A percentile compares a stretch with the other conserved stretches of the same genome.
phyloP scores from a whole-genome alignment of 2,888 invertebrate genomes.

The Tromatobia lineatoria region DNA sequence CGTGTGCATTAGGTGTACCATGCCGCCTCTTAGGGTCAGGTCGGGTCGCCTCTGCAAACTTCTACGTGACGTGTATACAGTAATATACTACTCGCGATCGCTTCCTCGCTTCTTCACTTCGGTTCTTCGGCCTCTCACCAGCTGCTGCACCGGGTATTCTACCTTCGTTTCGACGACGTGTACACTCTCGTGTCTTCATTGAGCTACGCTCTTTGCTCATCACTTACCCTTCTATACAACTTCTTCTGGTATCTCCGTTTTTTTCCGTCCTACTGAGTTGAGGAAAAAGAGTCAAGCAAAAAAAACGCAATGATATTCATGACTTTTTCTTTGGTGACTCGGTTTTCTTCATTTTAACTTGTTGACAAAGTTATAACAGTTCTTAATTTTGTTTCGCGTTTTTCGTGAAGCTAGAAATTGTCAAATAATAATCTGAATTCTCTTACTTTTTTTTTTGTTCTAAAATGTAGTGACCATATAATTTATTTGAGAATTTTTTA shows the following conservation, averaged over 20 bases:
- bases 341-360: no score
- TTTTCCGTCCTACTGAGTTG: background rate
- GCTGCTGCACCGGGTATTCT: slow-evolving; percentile 6
- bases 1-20: slow-evolving; percentile 61
- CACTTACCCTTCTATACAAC: background rate
- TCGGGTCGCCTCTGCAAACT: slow-evolving; percentile 75
- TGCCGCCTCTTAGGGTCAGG: slow-evolving; percentile 74
- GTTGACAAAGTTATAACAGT: no score
- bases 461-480: no score
- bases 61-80: slow-evolving; percentile 77
- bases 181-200: slow-evolving; percentile 51
- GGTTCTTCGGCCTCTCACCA: slow-evolving; percentile 21
- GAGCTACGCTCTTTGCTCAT: slow-evolving; percentile 35
- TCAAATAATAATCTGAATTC: no score
- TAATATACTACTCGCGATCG: slow-evolving; percentile 47
- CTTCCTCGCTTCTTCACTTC: slow-evolving; percentile 55
- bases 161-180: slow-evolving; percentile 28
- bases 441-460: no score
- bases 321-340: no score
- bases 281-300: no score
- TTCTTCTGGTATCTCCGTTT: background rate
- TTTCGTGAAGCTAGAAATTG: no score
- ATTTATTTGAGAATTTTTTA: no score
- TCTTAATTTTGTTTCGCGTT: no score
- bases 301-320: no score